Evolutionary conservation across 2,797 vertebrate species (phyloP).

Genomic region (Chaenodraco wilsoni): DNA sequence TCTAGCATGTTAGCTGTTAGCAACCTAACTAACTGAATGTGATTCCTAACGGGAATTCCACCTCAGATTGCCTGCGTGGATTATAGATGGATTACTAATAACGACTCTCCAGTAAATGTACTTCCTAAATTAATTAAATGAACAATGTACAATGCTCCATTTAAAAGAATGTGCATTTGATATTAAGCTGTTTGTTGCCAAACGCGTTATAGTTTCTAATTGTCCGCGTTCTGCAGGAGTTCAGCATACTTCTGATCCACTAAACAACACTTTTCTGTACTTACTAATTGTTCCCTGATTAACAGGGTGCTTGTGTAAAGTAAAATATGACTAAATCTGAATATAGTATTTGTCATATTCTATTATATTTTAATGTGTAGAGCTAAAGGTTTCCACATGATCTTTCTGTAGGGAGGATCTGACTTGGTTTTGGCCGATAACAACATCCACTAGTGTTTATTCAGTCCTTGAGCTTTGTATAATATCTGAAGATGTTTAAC

Average conservation of each 20-base stretch:
- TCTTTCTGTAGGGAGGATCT: no score
- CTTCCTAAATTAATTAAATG: not conserved
- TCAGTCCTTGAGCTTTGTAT: not conserved
- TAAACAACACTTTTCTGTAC: not conserved
- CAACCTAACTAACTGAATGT: conserved; percentile 1
- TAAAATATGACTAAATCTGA: not conserved
- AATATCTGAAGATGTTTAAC: not conserved
- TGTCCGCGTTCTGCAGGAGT: not conserved
- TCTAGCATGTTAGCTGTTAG: conserved; percentile 24
- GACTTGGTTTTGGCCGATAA: no score
- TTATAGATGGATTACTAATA: not conserved
- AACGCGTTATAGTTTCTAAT: not conserved
- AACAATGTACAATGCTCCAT: not conserved
- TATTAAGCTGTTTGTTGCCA: not conserved
- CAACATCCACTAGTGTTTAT: not conserved
- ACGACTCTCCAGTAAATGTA: not conserved
- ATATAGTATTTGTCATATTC: not conserved
- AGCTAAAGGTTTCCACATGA: no score
- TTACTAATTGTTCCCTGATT: no score
- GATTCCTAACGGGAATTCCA: not conserved
- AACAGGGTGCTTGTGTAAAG: not conserved
- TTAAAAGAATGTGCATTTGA: not conserved
- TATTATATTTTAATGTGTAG: no score
- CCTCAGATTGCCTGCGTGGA: no score
- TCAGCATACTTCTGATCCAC: not conserved